Base-by-base conservation (phyloP, 2,888 invertebrate species). In the Drosophila borborema region DNA sequence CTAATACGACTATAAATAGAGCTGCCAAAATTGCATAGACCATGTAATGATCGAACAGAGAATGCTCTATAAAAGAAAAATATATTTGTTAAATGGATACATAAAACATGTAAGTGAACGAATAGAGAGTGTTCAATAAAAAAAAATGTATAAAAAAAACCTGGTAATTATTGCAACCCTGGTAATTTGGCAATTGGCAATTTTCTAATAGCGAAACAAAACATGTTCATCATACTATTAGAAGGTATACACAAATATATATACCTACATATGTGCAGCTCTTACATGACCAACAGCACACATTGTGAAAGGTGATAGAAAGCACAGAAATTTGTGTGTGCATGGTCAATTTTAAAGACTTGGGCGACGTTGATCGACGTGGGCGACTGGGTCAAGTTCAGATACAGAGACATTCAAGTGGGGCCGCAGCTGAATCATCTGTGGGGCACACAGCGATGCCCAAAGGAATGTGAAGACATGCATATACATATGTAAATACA, bases 341-440 rank as follows among this genome's bases (percentile, higher is more conserved):
- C 49, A 34, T 34, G 34, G 49, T 34, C 49, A 51, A 51, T 34
- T 38, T 45, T 74, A 43, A 18, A 45, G 43, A 58, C 46, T 58
- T 45, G 60, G 76, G 14, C 59, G 36, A 51, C 80, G 23, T 62
- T 71, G 80, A 70, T 73, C 53, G 70, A 81, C 71, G 88, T 73
- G 82, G 80, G 80, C 74, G 74, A 66, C 79, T 86, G 90, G 86
- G 90, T 86, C 86, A 86, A 86, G 86, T 90, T 89, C 86, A 74
- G 69, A 58, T 80, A 1, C 28, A 28, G 81, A 81, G 81, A 77
- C 74, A 74, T 73, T 79, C 46, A 56, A 51, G 31, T 23, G 14
- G 65, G 28, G 23, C 51, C n/a, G 23, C 53, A 40, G 61, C 64
- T 89, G 84, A 84, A 55, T 84, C 84, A 85, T 59, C 78, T 68